Percentiles rank a stretch among this genome's conserved stretches.
phyloP scores from a whole-genome alignment of 2,113 vertebrate species.

The Pitta sordida region DNA sequence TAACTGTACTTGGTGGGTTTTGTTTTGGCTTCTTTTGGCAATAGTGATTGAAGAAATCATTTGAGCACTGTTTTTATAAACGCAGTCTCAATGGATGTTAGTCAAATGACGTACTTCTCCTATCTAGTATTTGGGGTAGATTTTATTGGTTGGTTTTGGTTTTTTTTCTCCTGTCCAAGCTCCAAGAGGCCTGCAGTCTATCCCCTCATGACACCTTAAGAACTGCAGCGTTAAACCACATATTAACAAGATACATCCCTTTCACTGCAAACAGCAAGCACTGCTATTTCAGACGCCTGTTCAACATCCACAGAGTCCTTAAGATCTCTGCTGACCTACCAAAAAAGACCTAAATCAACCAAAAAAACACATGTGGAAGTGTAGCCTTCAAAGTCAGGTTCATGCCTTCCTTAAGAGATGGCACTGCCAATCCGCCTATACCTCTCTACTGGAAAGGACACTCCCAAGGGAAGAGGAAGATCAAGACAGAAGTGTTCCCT shows the following conservation, averaged over 20 bases:
- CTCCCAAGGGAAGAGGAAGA: background rate
- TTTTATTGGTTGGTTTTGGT: background rate
- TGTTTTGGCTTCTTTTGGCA: background rate
- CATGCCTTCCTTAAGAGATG: background rate
- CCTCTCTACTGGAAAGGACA: background rate
- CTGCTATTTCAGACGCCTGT: background rate
- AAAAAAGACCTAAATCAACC: background rate
- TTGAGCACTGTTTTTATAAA: background rate
- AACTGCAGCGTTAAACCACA: background rate
- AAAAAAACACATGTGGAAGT: background rate
- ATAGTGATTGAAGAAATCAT: background rate
- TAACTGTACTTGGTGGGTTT: background rate
- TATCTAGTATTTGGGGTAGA: background rate
- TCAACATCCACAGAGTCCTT: background rate
- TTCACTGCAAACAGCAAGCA: background rate
- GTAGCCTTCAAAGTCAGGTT: background rate
- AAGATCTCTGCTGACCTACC: background rate
- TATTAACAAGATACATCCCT: background rate
- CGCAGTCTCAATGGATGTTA: background rate
- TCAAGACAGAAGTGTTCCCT: background rate
- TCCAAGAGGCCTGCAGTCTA: background rate
- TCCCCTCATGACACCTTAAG: background rate
- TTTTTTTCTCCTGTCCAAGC: background rate
- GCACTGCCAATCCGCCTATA: background rate
- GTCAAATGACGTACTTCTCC: background rate